phyloP scores from a whole-genome alignment of 2,797 vertebrate genomes.

The Takifugu ocellatus region DNA sequence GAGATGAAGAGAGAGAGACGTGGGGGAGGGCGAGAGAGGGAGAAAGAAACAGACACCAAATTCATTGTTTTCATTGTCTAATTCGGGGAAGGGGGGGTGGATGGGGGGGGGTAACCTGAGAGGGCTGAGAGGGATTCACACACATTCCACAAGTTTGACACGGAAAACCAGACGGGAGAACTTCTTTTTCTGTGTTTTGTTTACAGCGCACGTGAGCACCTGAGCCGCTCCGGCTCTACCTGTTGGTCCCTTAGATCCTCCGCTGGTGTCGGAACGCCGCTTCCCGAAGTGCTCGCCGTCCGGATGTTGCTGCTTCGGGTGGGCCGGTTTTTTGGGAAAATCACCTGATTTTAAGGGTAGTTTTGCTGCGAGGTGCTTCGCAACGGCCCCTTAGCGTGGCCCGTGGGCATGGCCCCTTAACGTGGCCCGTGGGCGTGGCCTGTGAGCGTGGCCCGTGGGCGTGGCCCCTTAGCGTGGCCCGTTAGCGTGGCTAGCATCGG shows the following conservation, averaged over 20 bases:
- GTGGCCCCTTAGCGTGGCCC: too few species aligned
- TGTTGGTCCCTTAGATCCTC: neutral
- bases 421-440: too few species aligned
- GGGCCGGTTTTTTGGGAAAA: too few species aligned
- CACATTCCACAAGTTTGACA: slow-evolving; percentile 45
- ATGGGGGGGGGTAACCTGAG: slow-evolving; percentile 49
- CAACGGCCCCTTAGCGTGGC: too few species aligned
- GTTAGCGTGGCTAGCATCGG: too few species aligned
- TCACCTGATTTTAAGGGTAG: too few species aligned
- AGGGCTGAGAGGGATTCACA: slow-evolving; percentile 47
- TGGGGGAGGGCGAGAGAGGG: slow-evolving; percentile 52
- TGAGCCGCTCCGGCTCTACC: neutral
- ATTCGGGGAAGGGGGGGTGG: slow-evolving; percentile 50
- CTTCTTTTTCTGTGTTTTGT: neutral
- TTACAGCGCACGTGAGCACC: neutral
- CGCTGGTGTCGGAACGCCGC: neutral
- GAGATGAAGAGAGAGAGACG: slow-evolving; percentile 34
- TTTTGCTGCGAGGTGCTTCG: too few species aligned
- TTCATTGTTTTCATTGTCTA: slow-evolving; percentile 76
- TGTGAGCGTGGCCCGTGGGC: too few species aligned
- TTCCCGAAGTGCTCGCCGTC: neutral
- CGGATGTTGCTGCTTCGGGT: too few species aligned
- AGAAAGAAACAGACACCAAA: slow-evolving; percentile 73
- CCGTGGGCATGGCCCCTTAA: too few species aligned
- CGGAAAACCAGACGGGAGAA: slow-evolving; percentile 18